Conservation (phyloP, 2,113 vertebrate species). For the Pampusana beccarii region DNA sequence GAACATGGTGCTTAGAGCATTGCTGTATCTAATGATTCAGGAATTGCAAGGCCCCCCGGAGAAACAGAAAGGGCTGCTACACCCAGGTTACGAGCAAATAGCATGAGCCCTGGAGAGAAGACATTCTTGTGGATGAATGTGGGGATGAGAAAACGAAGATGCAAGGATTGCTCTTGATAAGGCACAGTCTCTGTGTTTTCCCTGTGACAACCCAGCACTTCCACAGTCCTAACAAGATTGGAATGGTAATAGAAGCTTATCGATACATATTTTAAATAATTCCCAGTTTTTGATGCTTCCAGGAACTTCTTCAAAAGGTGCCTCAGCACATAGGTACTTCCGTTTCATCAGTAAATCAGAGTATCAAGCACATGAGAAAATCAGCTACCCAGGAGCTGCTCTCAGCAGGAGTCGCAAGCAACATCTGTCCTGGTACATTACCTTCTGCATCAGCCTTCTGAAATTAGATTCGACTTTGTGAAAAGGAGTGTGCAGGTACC, state of each 20-base stretch:
- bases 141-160: not conserved
- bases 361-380: not conserved
- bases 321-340: not conserved
- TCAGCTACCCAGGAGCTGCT: not conserved
- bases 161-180: not conserved
- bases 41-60: not conserved
- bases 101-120: not conserved
- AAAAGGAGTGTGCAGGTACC: slow-evolving; percentile 14
- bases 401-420: slow-evolving; percentile 4
- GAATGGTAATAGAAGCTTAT: not conserved
- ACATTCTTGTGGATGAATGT: not conserved
- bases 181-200: not conserved
- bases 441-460: slow-evolving; percentile 25
- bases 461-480: slow-evolving; percentile 36
- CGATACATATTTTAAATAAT: not conserved
- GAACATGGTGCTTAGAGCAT: not conserved
- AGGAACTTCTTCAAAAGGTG: not conserved
- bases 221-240: not conserved
- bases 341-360: not conserved
- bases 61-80: not conserved
- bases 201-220: not conserved
- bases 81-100: not conserved
- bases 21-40: not conserved
- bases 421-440: slow-evolving; percentile 8
- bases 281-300: not conserved